A percentile compares a stretch with the other conserved stretches of the same genome.
Evolutionary conservation across 2,113 vertebrate species (phyloP).

Genomic region (Clarias batrachus): DNA sequence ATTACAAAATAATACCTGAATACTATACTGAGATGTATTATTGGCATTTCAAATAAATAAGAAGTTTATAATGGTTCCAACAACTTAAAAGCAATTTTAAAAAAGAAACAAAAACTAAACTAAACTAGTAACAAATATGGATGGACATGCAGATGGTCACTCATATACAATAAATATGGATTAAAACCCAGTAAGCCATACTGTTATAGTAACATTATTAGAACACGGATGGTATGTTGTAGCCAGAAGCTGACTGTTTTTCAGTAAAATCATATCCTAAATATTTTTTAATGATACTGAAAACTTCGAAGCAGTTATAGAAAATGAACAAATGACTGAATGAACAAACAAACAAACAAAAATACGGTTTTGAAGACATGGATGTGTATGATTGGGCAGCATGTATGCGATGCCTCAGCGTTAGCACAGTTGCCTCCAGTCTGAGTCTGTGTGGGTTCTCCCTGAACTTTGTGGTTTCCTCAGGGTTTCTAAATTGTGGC

Average conservation of each 20-base stretch:
- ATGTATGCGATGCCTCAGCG: too few species aligned
- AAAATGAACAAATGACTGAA: not conserved
- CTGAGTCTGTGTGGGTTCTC: too few species aligned
- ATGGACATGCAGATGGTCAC: not conserved
- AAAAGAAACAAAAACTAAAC: not conserved
- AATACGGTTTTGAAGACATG: too few species aligned
- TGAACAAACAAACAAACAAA: too few species aligned
- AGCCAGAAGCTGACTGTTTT: not conserved
- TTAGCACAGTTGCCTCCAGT: too few species aligned
- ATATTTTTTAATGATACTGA: not conserved
- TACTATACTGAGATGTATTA: not conserved
- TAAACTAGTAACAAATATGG: not conserved
- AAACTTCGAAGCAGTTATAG: not conserved
- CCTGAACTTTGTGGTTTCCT: too few species aligned
- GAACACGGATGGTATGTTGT: not conserved
- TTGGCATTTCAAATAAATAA: not conserved
- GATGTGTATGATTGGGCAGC: too few species aligned
- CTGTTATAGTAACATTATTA: not conserved
- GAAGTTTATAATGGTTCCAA: not conserved
- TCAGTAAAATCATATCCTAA: not conserved
- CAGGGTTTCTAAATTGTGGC: too few species aligned
- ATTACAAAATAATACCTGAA: not conserved
- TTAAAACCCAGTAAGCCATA: not conserved
- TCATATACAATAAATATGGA: not conserved
- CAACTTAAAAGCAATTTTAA: not conserved